phyloP scores from a whole-genome alignment of 2,888 invertebrate species.

The Autographa pulchrina region DNA sequence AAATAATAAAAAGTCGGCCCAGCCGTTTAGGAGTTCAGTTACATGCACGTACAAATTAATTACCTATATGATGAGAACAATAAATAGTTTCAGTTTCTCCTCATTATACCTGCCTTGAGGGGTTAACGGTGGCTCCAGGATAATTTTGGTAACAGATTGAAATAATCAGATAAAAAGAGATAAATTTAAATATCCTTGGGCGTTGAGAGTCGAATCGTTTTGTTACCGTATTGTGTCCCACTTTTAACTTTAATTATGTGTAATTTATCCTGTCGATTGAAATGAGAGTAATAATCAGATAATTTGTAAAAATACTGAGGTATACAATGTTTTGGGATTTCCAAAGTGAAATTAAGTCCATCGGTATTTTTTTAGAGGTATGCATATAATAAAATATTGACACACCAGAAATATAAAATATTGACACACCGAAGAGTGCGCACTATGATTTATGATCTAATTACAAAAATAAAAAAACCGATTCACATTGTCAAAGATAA shows the following conservation, averaged over 20 bases:
- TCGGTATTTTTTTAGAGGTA: too few species aligned
- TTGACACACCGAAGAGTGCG: too few species aligned
- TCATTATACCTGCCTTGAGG: conserved; percentile 5
- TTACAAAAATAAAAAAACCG: too few species aligned
- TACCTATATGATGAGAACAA: neutral
- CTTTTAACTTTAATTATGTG: neutral
- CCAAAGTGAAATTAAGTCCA: too few species aligned
- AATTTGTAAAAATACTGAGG: neutral
- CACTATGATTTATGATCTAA: too few species aligned
- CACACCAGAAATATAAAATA: too few species aligned
- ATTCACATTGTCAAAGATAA: too few species aligned
- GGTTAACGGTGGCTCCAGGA: neutral
- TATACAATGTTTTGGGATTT: too few species aligned
- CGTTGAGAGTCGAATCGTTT: conserved; percentile 1
- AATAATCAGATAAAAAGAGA: conserved; percentile 26
- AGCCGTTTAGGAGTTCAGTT: too few species aligned
- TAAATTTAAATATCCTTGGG: conserved; percentile 20
- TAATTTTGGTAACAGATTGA: conserved; percentile 26
- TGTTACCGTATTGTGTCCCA: neutral
- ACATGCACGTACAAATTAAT: too few species aligned
- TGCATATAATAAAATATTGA: too few species aligned
- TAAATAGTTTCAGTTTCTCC: conserved; percentile 32
- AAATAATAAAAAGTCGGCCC: too few species aligned
- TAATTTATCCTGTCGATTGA: neutral
- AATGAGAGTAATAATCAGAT: neutral